Base-by-base conservation (phyloP, 2,888 invertebrate species). In the Onchidella celtica region DNA sequence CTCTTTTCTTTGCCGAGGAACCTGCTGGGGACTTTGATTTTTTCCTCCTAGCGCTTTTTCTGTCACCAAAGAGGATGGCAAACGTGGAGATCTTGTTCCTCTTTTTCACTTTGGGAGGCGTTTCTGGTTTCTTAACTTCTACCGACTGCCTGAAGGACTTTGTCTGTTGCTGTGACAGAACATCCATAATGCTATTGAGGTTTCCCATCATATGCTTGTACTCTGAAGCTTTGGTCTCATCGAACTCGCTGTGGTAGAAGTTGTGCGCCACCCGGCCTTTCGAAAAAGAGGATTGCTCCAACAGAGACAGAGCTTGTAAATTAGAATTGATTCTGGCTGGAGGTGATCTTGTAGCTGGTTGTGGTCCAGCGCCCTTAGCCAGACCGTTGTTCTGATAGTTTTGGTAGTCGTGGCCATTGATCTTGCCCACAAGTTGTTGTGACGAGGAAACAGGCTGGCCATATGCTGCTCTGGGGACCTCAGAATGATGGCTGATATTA, bases 81-180 rank as follows among this genome's bases (percentile, higher is more conserved):
- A 89, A 81, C 32, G 88, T 88, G 11, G 90, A 89, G 21, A 90
- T 79, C 3, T 89, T 87, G 1, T 87, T 87, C n/a, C 85, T 82
- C 63, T 88, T 89, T 3, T 72, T 68, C 1, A 69, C 57, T 24
- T 77, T 73, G 34, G 79, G 74, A 29, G 83, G 81, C 21, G 81
- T 81, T 9, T 84, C 83, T 63, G 86, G 85, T 24, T 86, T 61
- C 24, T 86, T 85, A 9, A 36, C 32, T 55, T 70, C 24, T 3
- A 61, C 89, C 9, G 88, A 87, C 24, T 87, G 86, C 29, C 91
- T 83, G 81, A 88, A 91, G n/a, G 91, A 90, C 36, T 85, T 82
- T 24, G 89, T 86, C 55, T 88, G 83, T 65, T 90, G 90, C 21
- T 89, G 85, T 0, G 89, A 84, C 40, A 90, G 82, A 68, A 86